phyloP scores from a whole-genome alignment of 2,797 vertebrate species.

The Chiloscyllium punctatum region DNA sequence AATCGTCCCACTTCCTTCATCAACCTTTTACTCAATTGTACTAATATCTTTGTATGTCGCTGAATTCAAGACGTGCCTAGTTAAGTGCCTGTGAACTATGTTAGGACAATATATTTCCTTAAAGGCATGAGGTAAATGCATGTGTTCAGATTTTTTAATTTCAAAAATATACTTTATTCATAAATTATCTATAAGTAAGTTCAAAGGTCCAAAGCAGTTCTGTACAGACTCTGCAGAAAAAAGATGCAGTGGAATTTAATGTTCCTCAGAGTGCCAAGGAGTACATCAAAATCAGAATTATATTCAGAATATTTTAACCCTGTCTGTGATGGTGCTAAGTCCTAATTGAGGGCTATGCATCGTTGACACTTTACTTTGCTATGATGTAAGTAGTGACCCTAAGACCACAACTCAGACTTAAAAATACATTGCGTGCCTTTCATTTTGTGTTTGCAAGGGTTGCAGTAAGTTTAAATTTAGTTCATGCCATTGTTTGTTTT shows the following conservation, averaged over 20 bases:
- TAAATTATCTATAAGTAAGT: too few species aligned
- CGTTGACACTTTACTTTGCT: background rate
- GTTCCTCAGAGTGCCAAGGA: too few species aligned
- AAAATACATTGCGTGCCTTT: background rate
- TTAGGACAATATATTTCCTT: background rate
- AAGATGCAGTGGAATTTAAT: too few species aligned
- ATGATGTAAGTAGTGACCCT: background rate
- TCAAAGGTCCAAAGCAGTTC: too few species aligned
- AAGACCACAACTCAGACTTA: background rate
- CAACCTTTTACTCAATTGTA: background rate
- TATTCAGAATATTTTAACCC: background rate
- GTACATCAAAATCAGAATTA: background rate
- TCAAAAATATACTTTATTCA: too few species aligned
- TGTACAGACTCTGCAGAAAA: too few species aligned
- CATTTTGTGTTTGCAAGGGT: background rate
- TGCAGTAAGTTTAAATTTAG: background rate
- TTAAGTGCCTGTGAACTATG: background rate
- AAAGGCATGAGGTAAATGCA: background rate
- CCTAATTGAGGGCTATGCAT: background rate
- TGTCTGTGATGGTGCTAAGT: background rate
- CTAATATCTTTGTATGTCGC: background rate
- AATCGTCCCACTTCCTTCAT: background rate
- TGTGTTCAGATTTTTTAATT: background rate
- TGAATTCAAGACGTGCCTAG: background rate
- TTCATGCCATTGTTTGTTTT: background rate